Base-by-base conservation (phyloP, 2,797 vertebrate species). In the Anas bernieri region DNA sequence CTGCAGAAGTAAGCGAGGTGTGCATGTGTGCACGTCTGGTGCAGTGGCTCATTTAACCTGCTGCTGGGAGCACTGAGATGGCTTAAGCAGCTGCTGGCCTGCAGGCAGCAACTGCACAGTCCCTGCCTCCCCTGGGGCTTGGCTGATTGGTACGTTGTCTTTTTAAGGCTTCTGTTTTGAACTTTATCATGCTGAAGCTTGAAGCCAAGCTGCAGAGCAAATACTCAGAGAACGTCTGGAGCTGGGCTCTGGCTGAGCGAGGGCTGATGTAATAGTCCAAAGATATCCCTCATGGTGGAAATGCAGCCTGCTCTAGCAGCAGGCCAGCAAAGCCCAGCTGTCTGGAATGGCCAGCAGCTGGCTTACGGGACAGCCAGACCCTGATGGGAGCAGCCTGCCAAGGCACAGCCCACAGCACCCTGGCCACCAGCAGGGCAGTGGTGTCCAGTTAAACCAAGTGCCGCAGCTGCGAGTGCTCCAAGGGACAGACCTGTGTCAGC, bases 211-310 rank as follows among this genome's bases (percentile, higher is more conserved):
- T 90, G 90, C 89, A 96, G 82, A 73, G 73, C 73, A 94, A 92
- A 95, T 80, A 82, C 52, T 92, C 88, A 43, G 74, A 95, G 88
- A 92, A 64, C 70, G 92, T 95, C 96, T 76, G 78, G 84, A 83
- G 50, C 28, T 97, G 92, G 96, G 86, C 93, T 81, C 66, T 88
- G 87, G 70, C 88, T 73, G 83, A 93, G 63, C 39, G 45, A 5
- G 21, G 92, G 64, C 69, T 98, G 97, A 97, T 95, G 96, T 97
- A 88, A 98, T 92, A 72, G 77, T 96, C 97, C 92, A 96, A 97
- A 98, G 95, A 97, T 98, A 98, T 73, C 80, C 82, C 26, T 84
- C 3, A 43, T 96, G 94, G 33, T 94, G 82, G 87, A 96, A 95
- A 93, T 54, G 31, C 20, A 2, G 70, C 39, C 46, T 25, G 20